A percentile compares a stretch with the other conserved stretches of the same genome.
phyloP scores from a whole-genome alignment of 2,797 vertebrate genomes.

The Paratrypauchen microcephalus region DNA sequence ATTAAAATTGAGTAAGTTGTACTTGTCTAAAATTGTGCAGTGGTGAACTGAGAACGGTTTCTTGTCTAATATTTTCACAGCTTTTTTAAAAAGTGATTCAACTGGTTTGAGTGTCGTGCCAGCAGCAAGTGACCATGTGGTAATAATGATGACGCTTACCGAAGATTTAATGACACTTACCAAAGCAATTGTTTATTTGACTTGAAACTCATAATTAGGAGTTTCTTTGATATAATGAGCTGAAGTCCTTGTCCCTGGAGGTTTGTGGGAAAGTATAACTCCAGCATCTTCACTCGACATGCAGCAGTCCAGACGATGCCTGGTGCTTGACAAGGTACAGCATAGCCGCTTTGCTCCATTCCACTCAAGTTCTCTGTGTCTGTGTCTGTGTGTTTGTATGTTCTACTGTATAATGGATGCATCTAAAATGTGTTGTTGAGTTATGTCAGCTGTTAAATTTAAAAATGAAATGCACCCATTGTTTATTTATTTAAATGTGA shows the following conservation, averaged over 20 bases:
- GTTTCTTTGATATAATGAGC: not conserved
- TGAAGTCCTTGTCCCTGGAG: conserved; percentile 30
- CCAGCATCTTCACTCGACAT: not conserved
- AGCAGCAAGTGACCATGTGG: no score
- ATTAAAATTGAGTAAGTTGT: no score
- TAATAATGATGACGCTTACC: not conserved
- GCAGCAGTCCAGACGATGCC: not conserved
- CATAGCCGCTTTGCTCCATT: not conserved
- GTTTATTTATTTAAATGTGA: not conserved
- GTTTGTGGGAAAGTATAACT: conserved; percentile 22
- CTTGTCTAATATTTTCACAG: no score
- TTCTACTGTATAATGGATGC: not conserved
- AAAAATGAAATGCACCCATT: not conserved
- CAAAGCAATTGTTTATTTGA: not conserved
- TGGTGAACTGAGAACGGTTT: no score
- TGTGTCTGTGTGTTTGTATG: not conserved
- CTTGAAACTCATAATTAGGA: not conserved
- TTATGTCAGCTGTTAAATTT: not conserved
- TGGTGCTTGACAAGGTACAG: not conserved
- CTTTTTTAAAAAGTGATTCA: no score
- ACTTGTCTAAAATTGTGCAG: no score
- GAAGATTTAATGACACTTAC: not conserved
- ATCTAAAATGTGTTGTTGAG: not conserved
- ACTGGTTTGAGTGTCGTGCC: no score
- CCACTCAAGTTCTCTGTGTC: no score